Conservation (phyloP, 2,888 invertebrate genomes). For the Epistrophella euchroma region DNA sequence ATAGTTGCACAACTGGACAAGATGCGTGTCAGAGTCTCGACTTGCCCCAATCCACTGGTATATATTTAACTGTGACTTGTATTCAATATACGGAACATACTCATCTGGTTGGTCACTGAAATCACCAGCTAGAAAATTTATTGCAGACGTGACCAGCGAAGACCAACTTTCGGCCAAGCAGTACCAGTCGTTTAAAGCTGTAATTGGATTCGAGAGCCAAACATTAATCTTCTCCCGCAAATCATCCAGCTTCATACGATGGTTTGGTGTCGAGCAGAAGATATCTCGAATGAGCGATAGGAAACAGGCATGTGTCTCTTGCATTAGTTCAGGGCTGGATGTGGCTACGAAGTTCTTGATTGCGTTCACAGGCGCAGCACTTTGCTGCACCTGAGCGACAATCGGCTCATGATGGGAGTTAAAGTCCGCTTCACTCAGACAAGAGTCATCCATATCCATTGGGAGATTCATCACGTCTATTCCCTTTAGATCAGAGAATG, state of each 20-base stretch:
- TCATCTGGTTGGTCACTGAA: slow-evolving; percentile 92
- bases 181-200: slow-evolving; percentile 93
- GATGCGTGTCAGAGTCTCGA: slow-evolving; percentile 92
- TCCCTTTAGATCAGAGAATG: slow-evolving; percentile 85
- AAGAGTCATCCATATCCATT: slow-evolving; percentile 88
- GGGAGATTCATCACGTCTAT: slow-evolving; percentile 92
- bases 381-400: slow-evolving; percentile 10
- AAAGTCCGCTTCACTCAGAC: slow-evolving; percentile 66
- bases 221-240: slow-evolving; percentile 89
- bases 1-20: slow-evolving; percentile 90
- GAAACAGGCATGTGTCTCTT: slow-evolving; percentile 93
- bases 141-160: slow-evolving; percentile 89
- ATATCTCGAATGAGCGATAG: slow-evolving; percentile 94
- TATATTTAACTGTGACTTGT: slow-evolving; percentile 88
- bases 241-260: slow-evolving; percentile 91
- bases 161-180: slow-evolving; percentile 89
- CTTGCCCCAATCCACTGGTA: slow-evolving; percentile 95
- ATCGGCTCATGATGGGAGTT: slow-evolving; percentile 46
- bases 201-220: slow-evolving; percentile 92
- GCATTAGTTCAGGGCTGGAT: slow-evolving; percentile 86
- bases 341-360: slow-evolving; percentile 48
- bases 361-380: slow-evolving; percentile 17
- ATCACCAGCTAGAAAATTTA: slow-evolving; percentile 93
- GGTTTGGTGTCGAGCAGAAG: slow-evolving; percentile 93
- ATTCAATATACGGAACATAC: slow-evolving; percentile 95